A percentile compares a stretch with the other conserved stretches of the same genome.
Evolutionary conservation across 2,797 vertebrate species (phyloP).

Genomic region (Trachops cirrhosus): DNA sequence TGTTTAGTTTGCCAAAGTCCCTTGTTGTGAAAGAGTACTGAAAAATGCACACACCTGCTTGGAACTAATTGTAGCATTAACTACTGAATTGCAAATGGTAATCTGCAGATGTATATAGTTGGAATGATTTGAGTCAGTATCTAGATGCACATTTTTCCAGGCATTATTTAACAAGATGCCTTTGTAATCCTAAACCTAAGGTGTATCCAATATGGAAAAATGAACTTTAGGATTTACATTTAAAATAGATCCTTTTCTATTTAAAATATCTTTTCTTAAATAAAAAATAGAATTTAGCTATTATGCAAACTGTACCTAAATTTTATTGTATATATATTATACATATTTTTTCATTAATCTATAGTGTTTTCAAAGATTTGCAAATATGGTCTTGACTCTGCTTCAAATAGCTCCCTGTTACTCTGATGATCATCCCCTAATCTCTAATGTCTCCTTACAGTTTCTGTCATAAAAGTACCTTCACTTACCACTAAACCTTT

Average conservation of each 20-base stretch:
- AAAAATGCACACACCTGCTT: constrained; percentile 48
- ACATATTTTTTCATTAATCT: background rate
- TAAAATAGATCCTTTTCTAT: background rate
- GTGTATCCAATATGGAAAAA: background rate
- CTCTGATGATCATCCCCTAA: background rate
- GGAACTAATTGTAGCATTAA: constrained; percentile 27
- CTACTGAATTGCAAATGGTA: background rate
- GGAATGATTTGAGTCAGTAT: background rate
- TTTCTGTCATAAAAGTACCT: background rate
- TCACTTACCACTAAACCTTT: background rate
- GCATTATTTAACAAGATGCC: background rate
- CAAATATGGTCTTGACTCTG: background rate
- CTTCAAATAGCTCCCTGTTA: background rate
- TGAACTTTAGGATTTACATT: background rate
- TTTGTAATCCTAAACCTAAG: background rate
- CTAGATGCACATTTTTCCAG: background rate
- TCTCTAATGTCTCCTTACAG: background rate
- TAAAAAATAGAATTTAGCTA: background rate
- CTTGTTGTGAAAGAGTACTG: constrained; percentile 40
- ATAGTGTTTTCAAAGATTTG: background rate
- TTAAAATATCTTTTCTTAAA: background rate
- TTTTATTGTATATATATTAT: background rate
- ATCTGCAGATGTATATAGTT: background rate
- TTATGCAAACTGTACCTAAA: background rate
- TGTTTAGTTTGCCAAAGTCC: background rate